Evolutionary conservation across 2,113 vertebrate genomes (phyloP).

Genomic region (Alaudala cheleensis): DNA sequence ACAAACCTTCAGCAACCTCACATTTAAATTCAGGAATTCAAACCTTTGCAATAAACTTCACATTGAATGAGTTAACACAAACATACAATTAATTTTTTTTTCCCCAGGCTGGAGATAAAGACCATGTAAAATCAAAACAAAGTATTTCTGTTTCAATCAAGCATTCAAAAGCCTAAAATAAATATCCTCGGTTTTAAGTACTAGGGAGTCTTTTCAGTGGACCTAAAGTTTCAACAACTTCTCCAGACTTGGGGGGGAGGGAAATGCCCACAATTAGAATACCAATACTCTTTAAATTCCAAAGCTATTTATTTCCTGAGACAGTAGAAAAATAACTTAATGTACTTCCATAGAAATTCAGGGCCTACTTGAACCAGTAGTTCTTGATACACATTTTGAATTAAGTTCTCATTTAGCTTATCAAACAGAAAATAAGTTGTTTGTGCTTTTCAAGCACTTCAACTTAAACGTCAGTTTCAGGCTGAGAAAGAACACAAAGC

Average conservation of each 20-base stretch:
- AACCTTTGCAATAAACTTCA: neutral
- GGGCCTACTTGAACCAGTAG: neutral
- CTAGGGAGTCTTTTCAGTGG: neutral
- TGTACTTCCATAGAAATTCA: neutral
- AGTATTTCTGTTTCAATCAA: neutral
- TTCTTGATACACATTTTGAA: neutral
- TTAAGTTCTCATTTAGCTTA: neutral
- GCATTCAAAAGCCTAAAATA: neutral
- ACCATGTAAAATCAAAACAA: neutral
- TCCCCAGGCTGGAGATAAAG: neutral
- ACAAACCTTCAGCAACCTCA: neutral
- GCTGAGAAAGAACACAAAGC: neutral
- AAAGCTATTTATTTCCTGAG: neutral
- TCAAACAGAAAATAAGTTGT: neutral
- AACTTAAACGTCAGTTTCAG: neutral
- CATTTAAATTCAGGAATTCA: neutral
- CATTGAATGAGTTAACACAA: neutral
- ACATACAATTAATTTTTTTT: neutral
- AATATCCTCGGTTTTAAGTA: neutral
- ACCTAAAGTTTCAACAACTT: neutral
- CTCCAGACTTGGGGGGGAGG: accelerated
- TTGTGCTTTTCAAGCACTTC: neutral
- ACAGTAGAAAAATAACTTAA: neutral
- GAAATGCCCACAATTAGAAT: accelerated
- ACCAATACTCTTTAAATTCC: neutral